phyloP scores from a whole-genome alignment of 1,140 invertebrate genomes.

The Drosophila setifemur region DNA sequence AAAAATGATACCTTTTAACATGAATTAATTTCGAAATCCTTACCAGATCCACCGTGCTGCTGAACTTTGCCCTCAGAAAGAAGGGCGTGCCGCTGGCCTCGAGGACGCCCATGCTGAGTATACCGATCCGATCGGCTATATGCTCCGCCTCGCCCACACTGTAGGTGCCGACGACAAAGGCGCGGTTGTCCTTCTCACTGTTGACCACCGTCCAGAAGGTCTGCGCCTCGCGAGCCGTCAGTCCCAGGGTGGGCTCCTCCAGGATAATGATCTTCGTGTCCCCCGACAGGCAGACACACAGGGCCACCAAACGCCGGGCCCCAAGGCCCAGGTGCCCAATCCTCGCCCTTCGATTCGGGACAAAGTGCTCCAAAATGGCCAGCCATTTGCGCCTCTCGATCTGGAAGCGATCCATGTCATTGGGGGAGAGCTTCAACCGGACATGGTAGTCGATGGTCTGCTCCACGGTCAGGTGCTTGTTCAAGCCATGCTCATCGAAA shows the following conservation, averaged over 20 bases:
- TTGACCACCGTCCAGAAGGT: slow-evolving; percentile 87
- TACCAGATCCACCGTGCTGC: slow-evolving; percentile 92
- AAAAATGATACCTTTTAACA: too few species aligned
- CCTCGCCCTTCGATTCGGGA: neutral
- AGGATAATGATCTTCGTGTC: slow-evolving; percentile 53
- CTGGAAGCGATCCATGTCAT: slow-evolving; percentile 3
- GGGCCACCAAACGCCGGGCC: slow-evolving; percentile 37
- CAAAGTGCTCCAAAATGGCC: slow-evolving; percentile 23
- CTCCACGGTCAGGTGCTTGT: slow-evolving; percentile 42
- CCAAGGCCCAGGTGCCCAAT: slow-evolving; percentile 27
- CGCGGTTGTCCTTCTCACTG: slow-evolving; percentile 47
- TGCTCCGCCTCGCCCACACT: slow-evolving; percentile 62
- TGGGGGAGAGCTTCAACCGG: slow-evolving; percentile 20
- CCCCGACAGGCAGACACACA: slow-evolving; percentile 50
- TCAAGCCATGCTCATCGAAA: slow-evolving; percentile 47
- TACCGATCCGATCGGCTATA: slow-evolving; percentile 64
- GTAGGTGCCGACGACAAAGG: slow-evolving; percentile 55
- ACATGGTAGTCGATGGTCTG: slow-evolving; percentile 67
- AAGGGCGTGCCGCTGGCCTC: slow-evolving; percentile 87
- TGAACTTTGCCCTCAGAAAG: slow-evolving; percentile 94
- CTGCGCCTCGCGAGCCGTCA: slow-evolving; percentile 76
- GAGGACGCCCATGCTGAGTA: slow-evolving; percentile 58
- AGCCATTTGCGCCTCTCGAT: slow-evolving; percentile 59
- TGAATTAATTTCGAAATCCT: neutral
- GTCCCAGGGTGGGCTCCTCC: slow-evolving; percentile 52